Evolutionary conservation across 1,140 invertebrate genomes (phyloP), one percentile per base, ranked within the genome.

Genomic region (Drosophila navojoa): DNA sequence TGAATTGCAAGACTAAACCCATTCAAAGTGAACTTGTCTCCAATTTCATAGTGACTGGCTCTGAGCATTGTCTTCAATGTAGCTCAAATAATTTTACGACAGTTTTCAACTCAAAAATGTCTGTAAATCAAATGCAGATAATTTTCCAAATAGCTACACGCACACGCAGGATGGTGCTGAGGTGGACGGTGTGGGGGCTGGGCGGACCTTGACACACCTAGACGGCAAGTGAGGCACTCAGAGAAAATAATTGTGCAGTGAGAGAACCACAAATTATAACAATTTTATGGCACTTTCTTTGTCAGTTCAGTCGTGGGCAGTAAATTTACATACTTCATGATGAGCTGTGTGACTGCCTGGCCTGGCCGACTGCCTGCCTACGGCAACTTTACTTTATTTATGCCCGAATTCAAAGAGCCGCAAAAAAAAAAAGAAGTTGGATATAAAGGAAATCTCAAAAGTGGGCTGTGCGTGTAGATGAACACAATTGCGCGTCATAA

Each of bases 401-500:
- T 86, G 79, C 79, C 71, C 44, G 55, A 85, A 77, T 71, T 74
- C 62, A 62, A 82, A 71, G 27, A 60, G 40, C 50, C 19, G 15
- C 13, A 29, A 55, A 38, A 32, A 59, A 45, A 6, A 68, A 40
- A 15, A 16, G 22, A 44, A 29, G 42, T 25, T 13, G 53, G 53
- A 47, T 35, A 11, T 15, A 25, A 73, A 29, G 64, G 52, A 73
- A 60, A 60, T 73, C 64, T 73, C 45, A 44, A 74, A 78, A 76
- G 71, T 76, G 82, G 77, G 82, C 62, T 76, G 63, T 76, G 76
- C 73, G 73, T 76, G 73, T 73, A 76, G 76, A 79, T 86, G 82
- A 87, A 80, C 82, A 86, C 79, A 86, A 86, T 86, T 79, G 82
- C 76, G 82, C 82, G 79, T 82, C 82, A 86, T 86, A 86, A 86